Evolutionary conservation across 2,888 invertebrate species (phyloP).

Genomic region (Kryphioiulus occultus): DNA sequence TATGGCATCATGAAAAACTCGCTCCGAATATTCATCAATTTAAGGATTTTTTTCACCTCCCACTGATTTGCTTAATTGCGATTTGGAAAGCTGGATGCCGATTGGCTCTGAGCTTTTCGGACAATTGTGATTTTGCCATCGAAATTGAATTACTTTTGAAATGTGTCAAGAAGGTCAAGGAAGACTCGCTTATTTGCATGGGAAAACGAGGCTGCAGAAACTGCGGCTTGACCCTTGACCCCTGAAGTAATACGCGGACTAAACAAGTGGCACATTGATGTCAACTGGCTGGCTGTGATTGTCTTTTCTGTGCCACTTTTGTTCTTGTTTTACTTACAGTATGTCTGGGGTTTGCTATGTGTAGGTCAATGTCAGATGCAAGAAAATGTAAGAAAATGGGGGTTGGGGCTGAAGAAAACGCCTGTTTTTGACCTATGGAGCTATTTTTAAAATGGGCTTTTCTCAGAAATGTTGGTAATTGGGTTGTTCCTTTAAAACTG

Average conservation of each 20-base stretch:
- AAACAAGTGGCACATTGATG: conserved; percentile 13
- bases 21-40: not conserved
- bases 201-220: not conserved
- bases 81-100: not conserved
- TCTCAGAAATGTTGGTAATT: no score
- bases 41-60: not conserved
- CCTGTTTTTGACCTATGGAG: not conserved
- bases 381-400: not conserved
- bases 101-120: not conserved
- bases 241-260: not conserved
- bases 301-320: not conserved
- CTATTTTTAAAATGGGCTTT: not conserved
- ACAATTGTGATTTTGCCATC: not conserved
- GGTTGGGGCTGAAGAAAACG: not conserved
- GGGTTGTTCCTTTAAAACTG: no score
- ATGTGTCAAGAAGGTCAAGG: not conserved
- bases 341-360: not conserved
- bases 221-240: not conserved
- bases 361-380: not conserved
- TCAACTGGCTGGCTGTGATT: not conserved
- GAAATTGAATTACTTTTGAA: not conserved
- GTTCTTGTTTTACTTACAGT: not conserved
- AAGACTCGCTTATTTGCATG: not conserved
- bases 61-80: conserved; percentile 1
- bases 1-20: conserved; percentile 31